A percentile compares a stretch with the other conserved stretches of the same genome.
phyloP scores from a whole-genome alignment of 1,140 invertebrate species.

The Drosophila novamexicana region DNA sequence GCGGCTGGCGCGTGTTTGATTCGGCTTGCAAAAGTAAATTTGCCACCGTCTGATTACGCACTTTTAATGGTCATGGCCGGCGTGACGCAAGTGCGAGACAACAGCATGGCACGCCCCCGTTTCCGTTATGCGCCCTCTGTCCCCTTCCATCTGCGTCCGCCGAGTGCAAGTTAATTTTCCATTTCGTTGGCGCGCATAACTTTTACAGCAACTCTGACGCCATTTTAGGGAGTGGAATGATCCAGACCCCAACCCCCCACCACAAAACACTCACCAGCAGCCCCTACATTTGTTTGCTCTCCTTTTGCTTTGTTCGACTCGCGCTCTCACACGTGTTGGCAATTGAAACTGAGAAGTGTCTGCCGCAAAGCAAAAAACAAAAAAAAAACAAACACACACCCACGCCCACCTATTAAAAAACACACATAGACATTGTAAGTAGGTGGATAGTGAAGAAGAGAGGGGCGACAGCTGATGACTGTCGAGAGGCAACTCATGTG shows the following conservation, averaged over 20 bases:
- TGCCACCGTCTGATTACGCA: slow-evolving; percentile 55
- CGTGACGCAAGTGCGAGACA: slow-evolving; percentile 48
- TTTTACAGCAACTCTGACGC: slow-evolving; percentile 17
- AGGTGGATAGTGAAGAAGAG: not conserved
- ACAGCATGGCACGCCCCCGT: slow-evolving; percentile 26
- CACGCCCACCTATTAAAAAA: slow-evolving; percentile 74
- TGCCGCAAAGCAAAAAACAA: slow-evolving; percentile 14
- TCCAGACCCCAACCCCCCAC: not conserved
- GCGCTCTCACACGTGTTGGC: slow-evolving; percentile 68
- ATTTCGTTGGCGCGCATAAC: slow-evolving; percentile 12
- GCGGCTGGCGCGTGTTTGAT: slow-evolving; percentile 41
- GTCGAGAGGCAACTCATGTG: slow-evolving; percentile 49
- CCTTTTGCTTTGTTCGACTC: slow-evolving; percentile 43
- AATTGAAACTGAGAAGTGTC: slow-evolving; percentile 70
- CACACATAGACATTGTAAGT: slow-evolving; percentile 30
- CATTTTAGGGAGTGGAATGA: slow-evolving; percentile 3
- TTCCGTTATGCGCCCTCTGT: not conserved
- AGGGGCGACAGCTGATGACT: slow-evolving; percentile 18
- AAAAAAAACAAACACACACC: slow-evolving; percentile 6
- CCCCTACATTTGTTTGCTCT: slow-evolving; percentile 17
- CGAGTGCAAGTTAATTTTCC: slow-evolving; percentile 27
- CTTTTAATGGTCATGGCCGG: slow-evolving; percentile 46
- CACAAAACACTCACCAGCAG: not conserved
- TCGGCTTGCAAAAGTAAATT: slow-evolving; percentile 14
- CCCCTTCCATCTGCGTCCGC: not conserved